Percentiles rank a stretch among this genome's conserved stretches.
Conservation (phyloP, 2,888 invertebrate genomes). For the Stramonita haemastoma region DNA sequence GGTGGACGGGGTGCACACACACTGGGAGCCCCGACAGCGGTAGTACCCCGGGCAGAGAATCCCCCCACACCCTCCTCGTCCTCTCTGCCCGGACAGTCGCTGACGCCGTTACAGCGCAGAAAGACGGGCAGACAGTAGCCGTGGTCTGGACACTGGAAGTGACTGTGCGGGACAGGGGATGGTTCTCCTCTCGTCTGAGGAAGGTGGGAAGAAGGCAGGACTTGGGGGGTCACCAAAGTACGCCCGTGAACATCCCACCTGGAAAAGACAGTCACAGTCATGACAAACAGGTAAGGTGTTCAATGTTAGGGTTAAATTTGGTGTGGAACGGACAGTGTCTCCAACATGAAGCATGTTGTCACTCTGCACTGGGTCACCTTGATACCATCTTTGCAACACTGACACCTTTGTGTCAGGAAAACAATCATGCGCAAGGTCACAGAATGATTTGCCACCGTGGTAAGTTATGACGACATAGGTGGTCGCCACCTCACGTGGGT, state of each 20-base stretch:
- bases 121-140: conserved; percentile 16
- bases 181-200: background rate
- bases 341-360: too few species aligned
- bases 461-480: too few species aligned
- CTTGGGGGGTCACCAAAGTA: background rate
- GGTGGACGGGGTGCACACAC: background rate
- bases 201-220: background rate
- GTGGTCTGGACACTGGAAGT: background rate
- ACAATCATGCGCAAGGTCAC: too few species aligned
- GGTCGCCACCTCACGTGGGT: too few species aligned
- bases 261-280: background rate
- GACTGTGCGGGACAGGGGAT: background rate
- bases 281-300: too few species aligned
- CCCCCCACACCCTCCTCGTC: background rate
- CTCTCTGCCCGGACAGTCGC: background rate
- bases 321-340: too few species aligned
- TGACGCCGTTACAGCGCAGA: conserved; percentile 4
- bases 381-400: too few species aligned
- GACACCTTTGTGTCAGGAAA: too few species aligned
- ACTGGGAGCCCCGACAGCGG: conserved; percentile 12
- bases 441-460: too few species aligned
- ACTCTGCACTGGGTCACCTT: too few species aligned
- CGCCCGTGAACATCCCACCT: background rate
- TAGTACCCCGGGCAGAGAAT: conserved; percentile 6
- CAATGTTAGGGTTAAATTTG: too few species aligned